Conservation (phyloP, 2,888 invertebrate genomes). For the Limnephilus auricula region DNA sequence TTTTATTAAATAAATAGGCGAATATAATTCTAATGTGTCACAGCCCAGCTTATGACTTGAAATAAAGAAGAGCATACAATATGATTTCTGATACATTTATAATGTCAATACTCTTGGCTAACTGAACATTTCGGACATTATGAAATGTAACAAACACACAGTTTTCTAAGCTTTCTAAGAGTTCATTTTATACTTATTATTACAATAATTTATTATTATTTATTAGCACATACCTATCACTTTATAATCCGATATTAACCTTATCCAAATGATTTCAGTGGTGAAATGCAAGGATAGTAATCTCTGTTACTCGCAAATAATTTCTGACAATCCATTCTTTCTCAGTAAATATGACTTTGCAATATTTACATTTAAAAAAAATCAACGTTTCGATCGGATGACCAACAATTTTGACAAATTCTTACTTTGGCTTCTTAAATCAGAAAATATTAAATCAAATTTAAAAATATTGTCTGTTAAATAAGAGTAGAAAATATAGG, state of each 20-base stretch:
- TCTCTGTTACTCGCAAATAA: neutral
- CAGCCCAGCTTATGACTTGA: conserved; percentile 38
- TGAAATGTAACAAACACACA: neutral
- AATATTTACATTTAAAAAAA: neutral
- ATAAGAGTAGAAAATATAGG: too few species aligned
- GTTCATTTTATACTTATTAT: neutral
- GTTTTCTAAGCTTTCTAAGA: neutral
- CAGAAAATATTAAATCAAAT: neutral
- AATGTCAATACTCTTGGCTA: neutral
- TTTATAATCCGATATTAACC: neutral
- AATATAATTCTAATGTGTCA: conserved; percentile 7
- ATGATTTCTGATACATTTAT: neutral
- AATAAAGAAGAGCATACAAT: neutral
- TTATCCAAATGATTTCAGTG: neutral
- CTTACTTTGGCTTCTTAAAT: neutral
- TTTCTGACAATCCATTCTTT: neutral
- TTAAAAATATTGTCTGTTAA: too few species aligned
- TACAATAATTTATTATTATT: neutral
- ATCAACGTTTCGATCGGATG: neutral
- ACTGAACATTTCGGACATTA: neutral
- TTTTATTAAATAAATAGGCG: neutral
- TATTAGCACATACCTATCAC: neutral
- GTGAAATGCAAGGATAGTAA: neutral
- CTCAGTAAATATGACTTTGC: neutral
- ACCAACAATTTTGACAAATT: neutral